phyloP scores from a whole-genome alignment of 2,888 invertebrate species.

The Carpatolechia fugitivella region DNA sequence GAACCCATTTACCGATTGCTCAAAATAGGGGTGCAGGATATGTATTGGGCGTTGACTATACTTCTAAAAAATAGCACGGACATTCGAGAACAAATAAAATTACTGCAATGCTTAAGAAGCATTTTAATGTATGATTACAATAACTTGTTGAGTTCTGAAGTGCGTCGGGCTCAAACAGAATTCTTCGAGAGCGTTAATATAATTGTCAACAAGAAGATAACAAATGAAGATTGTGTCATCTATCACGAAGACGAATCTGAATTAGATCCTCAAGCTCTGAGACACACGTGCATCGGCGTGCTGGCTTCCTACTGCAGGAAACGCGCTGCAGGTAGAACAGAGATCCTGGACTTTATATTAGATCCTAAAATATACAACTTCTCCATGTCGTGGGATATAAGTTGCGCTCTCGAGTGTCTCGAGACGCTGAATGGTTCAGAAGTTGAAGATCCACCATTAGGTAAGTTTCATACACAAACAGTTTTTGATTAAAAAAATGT shows the following conservation, averaged over 20 bases:
- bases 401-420: constrained; percentile 54
- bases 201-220: constrained; percentile 44
- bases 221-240: constrained; percentile 41
- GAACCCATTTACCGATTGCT: constrained; percentile 35
- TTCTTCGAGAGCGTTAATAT: constrained; percentile 55
- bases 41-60: constrained; percentile 38
- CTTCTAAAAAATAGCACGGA: constrained; percentile 39
- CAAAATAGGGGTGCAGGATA: constrained; percentile 34
- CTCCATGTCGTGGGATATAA: constrained; percentile 40
- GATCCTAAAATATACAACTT: constrained; percentile 57
- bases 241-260: constrained; percentile 54
- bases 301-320: constrained; percentile 60
- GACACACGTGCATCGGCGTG: constrained; percentile 50
- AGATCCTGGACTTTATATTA: constrained; percentile 56
- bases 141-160: constrained; percentile 32
- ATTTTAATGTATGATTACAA: constrained; percentile 47
- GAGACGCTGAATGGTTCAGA: constrained; percentile 42
- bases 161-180: constrained; percentile 47
- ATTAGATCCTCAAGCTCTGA: constrained; percentile 44
- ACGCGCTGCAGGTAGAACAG: constrained; percentile 46
- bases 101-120: constrained; percentile 40
- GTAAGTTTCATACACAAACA: constrained; percentile 33
- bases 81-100: constrained; percentile 40
- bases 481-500: background rate
- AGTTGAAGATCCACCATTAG: constrained; percentile 49